Conservation (phyloP, 1,140 invertebrate genomes). For the Dufourea novaeangliae region DNA sequence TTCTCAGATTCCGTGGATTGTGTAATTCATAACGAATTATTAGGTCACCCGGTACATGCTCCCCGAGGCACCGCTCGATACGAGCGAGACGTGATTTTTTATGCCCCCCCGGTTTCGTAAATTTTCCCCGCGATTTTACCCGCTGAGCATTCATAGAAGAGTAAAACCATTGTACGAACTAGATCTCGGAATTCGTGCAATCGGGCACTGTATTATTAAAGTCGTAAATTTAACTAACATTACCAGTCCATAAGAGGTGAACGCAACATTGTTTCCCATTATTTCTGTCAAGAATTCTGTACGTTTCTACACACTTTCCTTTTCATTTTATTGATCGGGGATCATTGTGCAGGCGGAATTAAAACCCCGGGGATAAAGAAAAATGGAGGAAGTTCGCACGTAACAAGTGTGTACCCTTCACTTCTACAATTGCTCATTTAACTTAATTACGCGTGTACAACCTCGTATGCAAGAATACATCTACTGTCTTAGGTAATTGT, state of each 20-base stretch:
- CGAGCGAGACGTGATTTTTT: constrained; percentile 14
- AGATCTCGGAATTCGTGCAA: neutral
- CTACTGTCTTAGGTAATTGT: too few species aligned
- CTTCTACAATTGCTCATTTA: too few species aligned
- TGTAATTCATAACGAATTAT: neutral
- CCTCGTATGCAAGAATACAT: too few species aligned
- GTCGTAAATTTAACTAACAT: neutral
- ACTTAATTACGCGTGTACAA: too few species aligned
- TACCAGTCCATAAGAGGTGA: neutral
- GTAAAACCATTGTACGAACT: neutral
- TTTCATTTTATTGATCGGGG: neutral
- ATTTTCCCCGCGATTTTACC: neutral
- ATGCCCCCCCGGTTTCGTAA: neutral
- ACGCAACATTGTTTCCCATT: neutral
- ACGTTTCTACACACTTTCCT: neutral
- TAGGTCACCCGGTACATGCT: constrained; percentile 13
- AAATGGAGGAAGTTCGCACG: neutral
- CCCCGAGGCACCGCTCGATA: neutral
- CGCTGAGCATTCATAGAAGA: neutral
- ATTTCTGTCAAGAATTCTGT: neutral
- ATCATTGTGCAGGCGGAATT: neutral
- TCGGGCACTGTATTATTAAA: neutral
- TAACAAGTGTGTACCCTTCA: neutral
- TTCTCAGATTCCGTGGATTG: too few species aligned
- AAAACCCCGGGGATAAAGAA: neutral